Evolutionary conservation across 2,113 vertebrate genomes (phyloP).

Genomic region (Heteronetta atricapilla): DNA sequence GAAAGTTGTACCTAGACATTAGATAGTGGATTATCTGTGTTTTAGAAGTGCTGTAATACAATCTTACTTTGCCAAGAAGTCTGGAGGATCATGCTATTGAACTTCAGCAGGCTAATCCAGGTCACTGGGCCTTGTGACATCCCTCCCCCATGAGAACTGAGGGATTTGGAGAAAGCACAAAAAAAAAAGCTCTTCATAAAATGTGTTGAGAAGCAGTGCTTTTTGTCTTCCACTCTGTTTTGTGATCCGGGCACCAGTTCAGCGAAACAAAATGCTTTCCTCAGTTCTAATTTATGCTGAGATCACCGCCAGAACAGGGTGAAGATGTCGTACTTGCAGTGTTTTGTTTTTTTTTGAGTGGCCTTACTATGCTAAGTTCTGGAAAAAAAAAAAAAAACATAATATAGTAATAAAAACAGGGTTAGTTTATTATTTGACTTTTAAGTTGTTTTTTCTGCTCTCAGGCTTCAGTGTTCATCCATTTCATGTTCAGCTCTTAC

Average conservation of each 20-base stretch:
- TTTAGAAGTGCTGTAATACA: background rate
- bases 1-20: background rate
- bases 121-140: slow-evolving; percentile 18
- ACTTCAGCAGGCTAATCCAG: background rate
- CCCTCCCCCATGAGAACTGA: background rate
- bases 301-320: background rate
- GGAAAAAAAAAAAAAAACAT: rapidly evolving
- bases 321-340: background rate
- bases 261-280: background rate
- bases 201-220: background rate
- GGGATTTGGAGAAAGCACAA: background rate
- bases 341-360: background rate
- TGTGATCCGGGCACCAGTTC: background rate
- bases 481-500: background rate
- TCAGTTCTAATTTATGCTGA: background rate
- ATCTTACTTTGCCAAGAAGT: background rate
- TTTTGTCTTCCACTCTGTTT: background rate
- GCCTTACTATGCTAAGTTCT: background rate
- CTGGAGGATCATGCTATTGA: background rate
- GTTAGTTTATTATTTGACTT: background rate
- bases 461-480: background rate
- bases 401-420: background rate
- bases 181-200: background rate
- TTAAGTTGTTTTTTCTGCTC: background rate
- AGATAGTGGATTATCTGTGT: background rate